Evolutionary conservation across 2,797 vertebrate species (phyloP).

Genomic region (Tiaroga cobitis): DNA sequence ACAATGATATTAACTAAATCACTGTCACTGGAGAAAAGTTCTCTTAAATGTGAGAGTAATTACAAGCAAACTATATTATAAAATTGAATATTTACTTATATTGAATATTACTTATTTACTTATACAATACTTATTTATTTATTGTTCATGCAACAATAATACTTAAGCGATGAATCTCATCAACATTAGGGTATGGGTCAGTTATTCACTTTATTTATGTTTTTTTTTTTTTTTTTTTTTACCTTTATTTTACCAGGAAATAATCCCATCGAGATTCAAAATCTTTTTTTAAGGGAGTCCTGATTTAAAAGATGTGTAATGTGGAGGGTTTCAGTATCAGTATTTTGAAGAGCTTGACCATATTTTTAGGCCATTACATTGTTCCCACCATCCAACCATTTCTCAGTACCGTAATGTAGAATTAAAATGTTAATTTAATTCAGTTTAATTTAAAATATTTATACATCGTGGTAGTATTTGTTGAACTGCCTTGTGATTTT

Average conservation of each 20-base stretch:
- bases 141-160: constrained; percentile 21
- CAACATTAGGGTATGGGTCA: constrained; percentile 14
- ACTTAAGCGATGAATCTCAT: constrained; percentile 29
- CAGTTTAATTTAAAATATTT: not conserved
- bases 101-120: no score
- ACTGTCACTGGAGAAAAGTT: constrained; percentile 17
- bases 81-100: no score
- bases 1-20: not conserved
- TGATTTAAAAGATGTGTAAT: not conserved
- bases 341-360: not conserved
- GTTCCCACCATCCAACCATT: not conserved
- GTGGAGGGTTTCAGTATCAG: not conserved
- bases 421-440: not conserved
- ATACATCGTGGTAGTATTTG: not conserved
- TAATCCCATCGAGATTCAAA: no score
- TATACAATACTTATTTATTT: not conserved
- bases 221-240: not conserved
- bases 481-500: not conserved
- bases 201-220: constrained; percentile 15
- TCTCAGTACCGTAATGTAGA: not conserved
- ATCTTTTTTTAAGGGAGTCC: no score
- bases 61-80: not conserved
- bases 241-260: no score
- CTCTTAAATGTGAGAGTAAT: not conserved
- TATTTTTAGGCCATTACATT: no score